Evolutionary conservation across 2,797 vertebrate species (phyloP), one percentile per base, ranked within the genome.

Genomic region (Megaceryle alcyon): DNA sequence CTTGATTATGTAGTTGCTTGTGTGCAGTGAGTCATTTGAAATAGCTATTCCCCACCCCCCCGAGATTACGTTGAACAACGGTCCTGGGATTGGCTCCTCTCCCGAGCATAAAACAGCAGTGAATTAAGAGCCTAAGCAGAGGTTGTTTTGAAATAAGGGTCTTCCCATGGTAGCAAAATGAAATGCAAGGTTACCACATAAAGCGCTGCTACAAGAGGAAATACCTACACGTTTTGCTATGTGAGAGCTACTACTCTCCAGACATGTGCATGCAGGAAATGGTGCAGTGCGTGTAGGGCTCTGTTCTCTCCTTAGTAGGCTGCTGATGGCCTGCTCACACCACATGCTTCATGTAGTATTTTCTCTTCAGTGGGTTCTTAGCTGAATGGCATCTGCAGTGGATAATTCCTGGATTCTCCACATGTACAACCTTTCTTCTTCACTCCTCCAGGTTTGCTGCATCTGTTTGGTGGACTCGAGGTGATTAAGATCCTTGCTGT

Each of bases 211-310:
- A 3, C 2, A 0, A 20, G 35, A 48, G 59, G 53, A 31, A 46
- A 79, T 25, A 4, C 11, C 22, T 6, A 1, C 39, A 0, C 4
- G 0, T 54, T 41, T 48, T 78, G 46, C 6, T 14, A 0, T 37
- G 21, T 53, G 68, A 44, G 63, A 41, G 2, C 31, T 37, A 39
- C 49, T 51, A 2, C 33, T 64, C 14, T 8, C 22, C 44, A 33
- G 49, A 1, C 10, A n/a, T 21, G 12, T 2, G 17, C n/a, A 11
- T 1, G 2, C 56, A 26, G 75, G 61, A 9, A 4, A 18, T 2
- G 39, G 28, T 60, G 59, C 59, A 33, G 69, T 25, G 17, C 57
- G 17, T 10, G 63, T 20, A 49, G 53, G 48, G 44, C 37, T 63
- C 76, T 31, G 2, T 11, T 21, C n/a, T 59, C 37, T 7, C 46